phyloP scores from a whole-genome alignment of 2,888 invertebrate genomes.

The Phaonia tiefii region DNA sequence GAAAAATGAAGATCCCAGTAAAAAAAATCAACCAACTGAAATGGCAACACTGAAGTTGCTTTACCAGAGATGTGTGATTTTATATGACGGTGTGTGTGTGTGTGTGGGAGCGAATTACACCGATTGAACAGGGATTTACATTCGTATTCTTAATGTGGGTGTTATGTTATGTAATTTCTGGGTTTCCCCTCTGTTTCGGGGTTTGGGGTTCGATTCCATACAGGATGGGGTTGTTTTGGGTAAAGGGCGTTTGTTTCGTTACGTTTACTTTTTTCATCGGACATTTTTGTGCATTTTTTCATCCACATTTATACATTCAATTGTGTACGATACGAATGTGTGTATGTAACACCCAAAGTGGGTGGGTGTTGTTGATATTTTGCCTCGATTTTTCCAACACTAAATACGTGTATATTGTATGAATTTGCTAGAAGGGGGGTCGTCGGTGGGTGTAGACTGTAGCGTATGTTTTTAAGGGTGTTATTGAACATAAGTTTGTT shows the following conservation, averaged over 20 bases:
- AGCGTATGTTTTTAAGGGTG: constrained; percentile 55
- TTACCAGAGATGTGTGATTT: background rate
- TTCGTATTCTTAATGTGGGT: constrained; percentile 2
- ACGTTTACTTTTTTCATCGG: background rate
- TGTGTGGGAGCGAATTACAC: constrained; percentile 20
- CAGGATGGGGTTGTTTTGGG: constrained; percentile 37
- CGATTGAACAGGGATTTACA: constrained; percentile 48
- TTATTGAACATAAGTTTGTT: constrained; percentile 44
- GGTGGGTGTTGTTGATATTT: constrained; percentile 28
- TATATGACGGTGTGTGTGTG: background rate
- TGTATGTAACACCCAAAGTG: background rate
- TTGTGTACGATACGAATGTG: background rate
- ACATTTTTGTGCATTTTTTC: constrained; percentile 23
- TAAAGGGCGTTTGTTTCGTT: constrained; percentile 12
- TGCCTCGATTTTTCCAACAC: background rate
- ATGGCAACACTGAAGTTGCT: constrained; percentile 47
- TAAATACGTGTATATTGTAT: no score
- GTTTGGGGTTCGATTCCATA: no score
- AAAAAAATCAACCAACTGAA: constrained; percentile 39
- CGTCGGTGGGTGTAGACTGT: constrained; percentile 40
- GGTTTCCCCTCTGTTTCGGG: background rate
- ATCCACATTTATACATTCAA: constrained; percentile 5
- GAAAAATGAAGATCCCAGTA: background rate
- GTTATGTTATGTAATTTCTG: background rate
- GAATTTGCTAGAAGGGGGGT: background rate